A percentile compares a stretch with the other conserved stretches of the same genome.
phyloP scores from a whole-genome alignment of 2,113 vertebrate genomes.

The Carassius gibelio region DNA sequence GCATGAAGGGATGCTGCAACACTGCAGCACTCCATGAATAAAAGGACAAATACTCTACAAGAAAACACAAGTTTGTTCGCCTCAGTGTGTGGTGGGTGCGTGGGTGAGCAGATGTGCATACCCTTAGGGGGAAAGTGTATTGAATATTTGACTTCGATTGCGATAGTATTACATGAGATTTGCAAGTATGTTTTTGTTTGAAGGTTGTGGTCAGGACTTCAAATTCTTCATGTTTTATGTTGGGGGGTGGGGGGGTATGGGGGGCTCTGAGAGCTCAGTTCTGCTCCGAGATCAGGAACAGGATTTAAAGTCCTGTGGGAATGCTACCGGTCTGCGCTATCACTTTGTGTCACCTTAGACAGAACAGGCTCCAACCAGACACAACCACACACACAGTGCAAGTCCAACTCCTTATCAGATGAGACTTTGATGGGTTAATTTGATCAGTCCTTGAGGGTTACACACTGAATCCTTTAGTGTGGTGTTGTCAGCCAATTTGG shows the following conservation, averaged over 20 bases:
- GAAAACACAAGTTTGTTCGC: not conserved
- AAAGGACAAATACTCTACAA: conserved; percentile 21
- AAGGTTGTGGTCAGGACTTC: conserved; percentile 18
- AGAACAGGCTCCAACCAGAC: not conserved
- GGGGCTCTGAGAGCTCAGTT: not conserved
- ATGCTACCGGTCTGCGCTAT: conserved; percentile 19
- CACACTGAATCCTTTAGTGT: not conserved
- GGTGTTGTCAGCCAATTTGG: conserved; percentile 17
- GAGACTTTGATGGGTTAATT: conserved; percentile 36
- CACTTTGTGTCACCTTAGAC: conserved; percentile 28
- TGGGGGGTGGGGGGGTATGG: too few relatives aligned
- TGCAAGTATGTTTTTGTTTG: conserved; percentile 8
- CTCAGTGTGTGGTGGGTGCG: not conserved
- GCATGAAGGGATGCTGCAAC: not conserved
- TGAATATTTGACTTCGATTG: conserved; percentile 20
- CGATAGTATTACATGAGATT: conserved; percentile 21
- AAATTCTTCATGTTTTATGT: not conserved
- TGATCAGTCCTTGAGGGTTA: conserved; percentile 20
- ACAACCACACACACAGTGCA: not conserved
- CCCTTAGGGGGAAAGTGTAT: conserved; percentile 20
- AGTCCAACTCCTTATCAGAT: conserved; percentile 20
- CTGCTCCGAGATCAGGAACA: conserved; percentile 23
- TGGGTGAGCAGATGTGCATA: conserved; percentile 12
- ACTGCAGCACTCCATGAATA: conserved; percentile 8
- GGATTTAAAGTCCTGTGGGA: conserved; percentile 24